Base-by-base conservation (phyloP, 2,888 invertebrate species). In the Dryobotodes eremita region DNA sequence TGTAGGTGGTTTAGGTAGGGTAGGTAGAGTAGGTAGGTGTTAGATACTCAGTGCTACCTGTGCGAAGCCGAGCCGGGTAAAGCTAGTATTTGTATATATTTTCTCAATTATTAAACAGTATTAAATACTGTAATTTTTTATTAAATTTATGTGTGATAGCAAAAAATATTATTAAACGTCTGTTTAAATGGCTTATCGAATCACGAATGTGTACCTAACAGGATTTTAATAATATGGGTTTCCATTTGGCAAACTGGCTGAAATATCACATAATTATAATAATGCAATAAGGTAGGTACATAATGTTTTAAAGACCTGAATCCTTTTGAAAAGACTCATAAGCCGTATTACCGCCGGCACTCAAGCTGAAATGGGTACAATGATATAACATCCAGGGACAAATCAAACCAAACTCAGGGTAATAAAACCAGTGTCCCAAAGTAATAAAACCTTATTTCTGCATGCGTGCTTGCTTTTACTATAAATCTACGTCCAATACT, bases 401-500 rank as follows among this genome's bases (percentile, higher is more conserved):
- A 80, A 79, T 15, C n/a, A n/a, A n/a, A n/a, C n/a, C 69, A 81
- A 81, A 75, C 64, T 20, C 53, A 55, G 8, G 5, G 70, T 59
- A 66, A 76, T 70, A 75, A 81, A 82, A 68, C 42, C 70, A 66
- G 53, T 71, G 66, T 55, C 80, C 57, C 50, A 46, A 75, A 81
- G 36, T 2, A 13, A 59, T 80, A 62, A 80, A 80, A 72, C 62
- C 72, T 59, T 68, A 26, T 73, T 73, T 86, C 57, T 86, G 73
- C 86, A 83, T 61, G 65, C 48, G 20, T 73, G 77, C 70, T 57
- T 48, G 64, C 57, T 71, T 68, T 57, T 26, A 62, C 50, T 20
- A 84, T 86, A 74, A 83, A 83, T 84, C 66, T 50, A 55, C n/a
- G 62, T 86, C 66, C 55, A 71, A 70, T 68, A 48, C 36, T 48